Percentiles rank a stretch among this genome's conserved stretches.
Evolutionary conservation across 2,113 vertebrate genomes (phyloP).

Genomic region (Sebastes fasciatus): DNA sequence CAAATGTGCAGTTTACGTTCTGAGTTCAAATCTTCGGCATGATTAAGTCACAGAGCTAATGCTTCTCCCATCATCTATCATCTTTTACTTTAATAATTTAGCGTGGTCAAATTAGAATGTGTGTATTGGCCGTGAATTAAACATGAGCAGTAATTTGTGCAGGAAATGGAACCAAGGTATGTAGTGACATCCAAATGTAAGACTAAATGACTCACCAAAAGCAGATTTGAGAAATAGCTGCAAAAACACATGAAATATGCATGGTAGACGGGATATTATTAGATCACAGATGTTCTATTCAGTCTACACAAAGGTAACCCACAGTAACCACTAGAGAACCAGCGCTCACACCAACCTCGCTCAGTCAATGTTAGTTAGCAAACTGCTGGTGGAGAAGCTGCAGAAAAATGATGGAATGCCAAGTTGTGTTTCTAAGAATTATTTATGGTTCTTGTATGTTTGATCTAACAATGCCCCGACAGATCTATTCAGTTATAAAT

Average conservation of each 20-base stretch:
- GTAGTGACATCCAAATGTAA: conserved; percentile 77
- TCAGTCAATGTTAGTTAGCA: conserved; percentile 41
- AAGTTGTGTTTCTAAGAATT: conserved; percentile 32
- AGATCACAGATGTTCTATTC: conserved; percentile 79
- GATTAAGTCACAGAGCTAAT: conserved; percentile 65
- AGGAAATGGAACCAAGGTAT: conserved; percentile 80
- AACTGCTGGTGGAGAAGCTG: conserved; percentile 29
- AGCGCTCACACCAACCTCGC: conserved; percentile 30
- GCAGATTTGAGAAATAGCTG: conserved; percentile 79
- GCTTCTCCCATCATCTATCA: conserved; percentile 66
- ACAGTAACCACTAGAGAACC: conserved; percentile 63
- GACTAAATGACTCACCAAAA: conserved; percentile 77
- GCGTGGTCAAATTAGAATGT: conserved; percentile 78
- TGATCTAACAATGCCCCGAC: conserved; percentile 18
- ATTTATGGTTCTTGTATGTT: conserved; percentile 41
- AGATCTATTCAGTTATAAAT: conserved; percentile 17
- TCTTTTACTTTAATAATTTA: conserved; percentile 77
- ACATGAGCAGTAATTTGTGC: conserved; percentile 80
- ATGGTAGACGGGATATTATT: conserved; percentile 76
- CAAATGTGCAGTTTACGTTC: conserved; percentile 64
- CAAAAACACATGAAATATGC: conserved; percentile 85
- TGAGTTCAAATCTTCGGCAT: conserved; percentile 31
- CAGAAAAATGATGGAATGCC: conserved; percentile 7
- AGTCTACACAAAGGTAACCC: conserved; percentile 74
- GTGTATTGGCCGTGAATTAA: conserved; percentile 80